Evolutionary conservation across 1,140 invertebrate genomes (phyloP), one percentile per base, ranked within the genome.

Genomic region (Mercenaria mercenaria): DNA sequence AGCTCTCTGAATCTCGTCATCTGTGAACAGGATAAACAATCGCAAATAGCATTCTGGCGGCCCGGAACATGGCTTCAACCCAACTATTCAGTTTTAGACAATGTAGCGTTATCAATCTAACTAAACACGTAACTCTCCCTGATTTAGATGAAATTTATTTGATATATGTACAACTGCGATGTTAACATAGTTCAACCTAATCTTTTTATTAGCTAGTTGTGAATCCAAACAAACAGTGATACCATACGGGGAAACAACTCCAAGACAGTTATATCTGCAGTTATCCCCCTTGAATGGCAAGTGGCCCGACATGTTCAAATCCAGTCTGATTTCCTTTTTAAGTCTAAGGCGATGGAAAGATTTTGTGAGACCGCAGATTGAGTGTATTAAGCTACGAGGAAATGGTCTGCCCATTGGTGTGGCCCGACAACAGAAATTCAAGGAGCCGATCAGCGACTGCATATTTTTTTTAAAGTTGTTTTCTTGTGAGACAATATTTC

Each of bases 371-470:
- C 64, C 39, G 43, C 43, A 47, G 6, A 47, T 47, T 8, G 43
- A 47, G 15, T 47, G 6, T 8, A 47, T 47, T 47, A 91, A 82
- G 3, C 64, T 56, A 18, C 91, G 56, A n/a, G 61, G 37, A 50
- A 90, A 90, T 8, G 88, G 50, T 0, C 74, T 41, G 29, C 90
- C 90, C 32, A 67, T n/a, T 11, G 41, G 26, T 32, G 88, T 83
- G 3, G 84, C 90, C 18, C 56, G 26, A 43, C 90, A 88, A 26
- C 50, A 52, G 39, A 91, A 91, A 47, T 88, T 91, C 15, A 91
- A 39, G 4, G 41, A 43, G 29, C 92, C 92, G 0, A 88, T 83
- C 23, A 91, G 26, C 4, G 89, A 91, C 64, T 92, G 89, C 72
- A 91, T 74, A n/a, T n/a, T 29, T 90, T 74, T 34, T 76, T 87